These are phyloP conservation scores for Agrenia bidenticulata DNA, from an alignment of 2,888 invertebrate species.

Conservation along the genomic window DNA sequence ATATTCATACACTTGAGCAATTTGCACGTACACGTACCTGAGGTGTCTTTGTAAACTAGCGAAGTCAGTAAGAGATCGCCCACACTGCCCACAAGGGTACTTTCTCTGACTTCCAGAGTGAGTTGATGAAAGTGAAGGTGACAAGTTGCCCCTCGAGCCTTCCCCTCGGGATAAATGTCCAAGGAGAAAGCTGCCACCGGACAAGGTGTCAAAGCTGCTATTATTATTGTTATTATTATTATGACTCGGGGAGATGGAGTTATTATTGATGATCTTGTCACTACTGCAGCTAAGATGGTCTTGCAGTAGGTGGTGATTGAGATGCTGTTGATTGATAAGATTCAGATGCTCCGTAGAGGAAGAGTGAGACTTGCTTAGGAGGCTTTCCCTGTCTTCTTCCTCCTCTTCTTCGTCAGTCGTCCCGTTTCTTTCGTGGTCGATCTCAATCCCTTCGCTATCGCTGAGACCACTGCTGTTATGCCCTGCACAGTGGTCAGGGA, in stretches of 20 bases:
- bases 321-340: slow-evolving; percentile 37
- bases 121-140: slow-evolving; percentile 30
- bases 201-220: slow-evolving; percentile 26
- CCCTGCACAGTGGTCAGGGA: slow-evolving; percentile 27
- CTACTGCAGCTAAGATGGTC: slow-evolving; percentile 31
- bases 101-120: slow-evolving; percentile 45
- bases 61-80: slow-evolving; percentile 49
- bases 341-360: slow-evolving; percentile 39
- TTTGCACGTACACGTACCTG: slow-evolving; percentile 34
- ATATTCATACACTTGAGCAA: background rate
- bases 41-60: slow-evolving; percentile 52
- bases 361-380: slow-evolving; percentile 29
- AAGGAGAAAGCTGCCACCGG: slow-evolving; percentile 43
- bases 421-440: slow-evolving; percentile 26
- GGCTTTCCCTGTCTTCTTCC: slow-evolving; percentile 18
- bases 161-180: slow-evolving; percentile 44
- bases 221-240: slow-evolving; percentile 42
- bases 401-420: slow-evolving; percentile 34
- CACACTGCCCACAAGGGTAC: slow-evolving; percentile 52
- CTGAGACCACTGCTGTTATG: slow-evolving; percentile 37
- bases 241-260: slow-evolving; percentile 40
- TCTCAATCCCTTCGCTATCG: slow-evolving; percentile 35
- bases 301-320: slow-evolving; percentile 40
- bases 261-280: slow-evolving; percentile 43
- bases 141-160: slow-evolving; percentile 27